phyloP scores from a whole-genome alignment of 2,888 invertebrate species.

The Phanerotoma sp. region DNA sequence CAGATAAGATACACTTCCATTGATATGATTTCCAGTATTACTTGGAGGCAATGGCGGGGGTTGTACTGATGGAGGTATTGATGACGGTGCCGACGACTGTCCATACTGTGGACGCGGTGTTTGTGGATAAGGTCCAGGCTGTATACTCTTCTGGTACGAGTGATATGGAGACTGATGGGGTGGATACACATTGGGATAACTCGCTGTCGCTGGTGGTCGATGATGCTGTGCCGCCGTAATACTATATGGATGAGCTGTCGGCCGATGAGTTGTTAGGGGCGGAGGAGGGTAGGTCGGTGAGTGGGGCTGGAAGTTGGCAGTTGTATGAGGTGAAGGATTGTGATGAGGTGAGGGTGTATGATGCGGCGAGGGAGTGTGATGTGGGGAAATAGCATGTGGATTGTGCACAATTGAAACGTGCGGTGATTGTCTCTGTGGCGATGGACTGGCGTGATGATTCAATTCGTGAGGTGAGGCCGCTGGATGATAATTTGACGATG shows the following conservation, averaged over 20 bases:
- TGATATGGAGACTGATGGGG: constrained; percentile 45
- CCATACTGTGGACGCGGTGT: constrained; percentile 39
- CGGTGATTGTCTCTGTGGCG: constrained; percentile 46
- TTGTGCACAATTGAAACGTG: constrained; percentile 43
- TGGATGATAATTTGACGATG: constrained; percentile 33
- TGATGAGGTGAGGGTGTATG: constrained; percentile 35
- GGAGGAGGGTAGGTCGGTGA: constrained; percentile 57
- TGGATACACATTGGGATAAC: constrained; percentile 46
- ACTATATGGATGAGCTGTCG: constrained; percentile 47
- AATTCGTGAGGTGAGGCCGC: constrained; percentile 34
- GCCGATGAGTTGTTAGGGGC: constrained; percentile 45
- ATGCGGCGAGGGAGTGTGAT: constrained; percentile 47
- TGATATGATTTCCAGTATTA: constrained; percentile 15
- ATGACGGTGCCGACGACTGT: constrained; percentile 28
- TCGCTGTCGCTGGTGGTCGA: constrained; percentile 33
- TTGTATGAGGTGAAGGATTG: constrained; percentile 45
- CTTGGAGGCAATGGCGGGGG: constrained; percentile 14
- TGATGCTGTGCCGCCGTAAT: constrained; percentile 41
- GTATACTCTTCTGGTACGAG: constrained; percentile 47
- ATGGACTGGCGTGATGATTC: constrained; percentile 41
- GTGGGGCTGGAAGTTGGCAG: constrained; percentile 59
- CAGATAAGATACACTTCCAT: constrained; percentile 33
- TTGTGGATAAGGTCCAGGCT: constrained; percentile 39
- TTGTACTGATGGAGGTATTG: constrained; percentile 21
- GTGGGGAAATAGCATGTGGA: constrained; percentile 44